These are phyloP conservation scores for Agapostemon virescens DNA, from an alignment of 2,888 invertebrate species.

Conservation along the genomic window DNA sequence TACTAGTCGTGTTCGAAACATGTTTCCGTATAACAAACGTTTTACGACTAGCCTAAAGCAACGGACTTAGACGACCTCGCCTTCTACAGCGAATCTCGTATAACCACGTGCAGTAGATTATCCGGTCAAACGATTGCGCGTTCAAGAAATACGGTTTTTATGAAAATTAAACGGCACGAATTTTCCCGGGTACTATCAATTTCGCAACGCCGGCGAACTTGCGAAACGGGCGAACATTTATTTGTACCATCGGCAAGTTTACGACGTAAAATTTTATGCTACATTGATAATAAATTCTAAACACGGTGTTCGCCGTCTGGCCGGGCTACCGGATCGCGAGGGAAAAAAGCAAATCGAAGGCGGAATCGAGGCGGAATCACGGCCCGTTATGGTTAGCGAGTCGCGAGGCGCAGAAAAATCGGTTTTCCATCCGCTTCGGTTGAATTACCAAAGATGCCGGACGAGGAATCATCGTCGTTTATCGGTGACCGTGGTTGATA, in stretches of 20 bases:
- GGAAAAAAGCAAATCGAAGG: background rate
- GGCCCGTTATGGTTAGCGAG: background rate
- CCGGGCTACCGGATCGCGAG: background rate
- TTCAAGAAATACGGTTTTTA: background rate
- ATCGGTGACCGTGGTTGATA: background rate
- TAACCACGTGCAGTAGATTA: background rate
- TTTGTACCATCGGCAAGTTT: background rate
- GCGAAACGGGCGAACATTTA: background rate
- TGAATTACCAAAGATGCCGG: background rate
- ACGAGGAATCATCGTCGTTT: conserved; percentile 1
- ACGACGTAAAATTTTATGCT: background rate
- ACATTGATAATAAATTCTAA: background rate
- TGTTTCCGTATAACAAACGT: background rate
- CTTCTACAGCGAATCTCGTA: background rate
- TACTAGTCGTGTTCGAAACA: background rate
- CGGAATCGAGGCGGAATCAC: background rate
- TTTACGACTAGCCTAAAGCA: background rate
- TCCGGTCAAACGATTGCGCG: background rate
- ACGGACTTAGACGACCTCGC: background rate
- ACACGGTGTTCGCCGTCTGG: background rate
- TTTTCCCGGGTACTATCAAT: background rate
- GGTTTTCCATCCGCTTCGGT: background rate
- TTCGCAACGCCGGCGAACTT: background rate
- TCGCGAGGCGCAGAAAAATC: background rate
- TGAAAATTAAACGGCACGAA: conserved; percentile 1